phyloP scores from a whole-genome alignment of 2,888 invertebrate genomes.

The Melieria picta region DNA sequence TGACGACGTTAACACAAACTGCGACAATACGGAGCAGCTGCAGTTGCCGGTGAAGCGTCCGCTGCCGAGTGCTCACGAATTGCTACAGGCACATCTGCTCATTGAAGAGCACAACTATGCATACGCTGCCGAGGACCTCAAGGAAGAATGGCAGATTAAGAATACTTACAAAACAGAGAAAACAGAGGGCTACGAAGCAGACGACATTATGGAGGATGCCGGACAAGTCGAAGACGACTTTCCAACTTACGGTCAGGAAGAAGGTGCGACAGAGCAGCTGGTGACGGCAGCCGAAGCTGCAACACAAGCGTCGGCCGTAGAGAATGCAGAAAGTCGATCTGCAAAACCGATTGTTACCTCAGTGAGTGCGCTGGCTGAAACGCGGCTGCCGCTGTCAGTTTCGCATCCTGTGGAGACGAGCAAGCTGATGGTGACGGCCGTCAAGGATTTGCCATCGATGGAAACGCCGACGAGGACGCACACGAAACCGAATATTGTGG shows the following conservation, averaged over 20 bases:
- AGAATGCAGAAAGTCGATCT: conserved; percentile 40
- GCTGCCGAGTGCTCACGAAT: conserved; percentile 48
- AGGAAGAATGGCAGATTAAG: conserved; percentile 59
- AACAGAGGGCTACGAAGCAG: conserved; percentile 48
- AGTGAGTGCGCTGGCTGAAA: conserved; percentile 56
- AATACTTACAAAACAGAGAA: conserved; percentile 61
- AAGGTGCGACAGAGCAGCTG: neutral
- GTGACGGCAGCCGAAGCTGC: neutral
- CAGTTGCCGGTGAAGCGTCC: conserved; percentile 13
- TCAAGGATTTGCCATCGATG: conserved; percentile 36
- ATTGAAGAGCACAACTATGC: conserved; percentile 63
- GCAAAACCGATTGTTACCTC: conserved; percentile 59
- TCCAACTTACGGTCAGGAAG: conserved; percentile 1
- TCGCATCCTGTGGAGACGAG: neutral
- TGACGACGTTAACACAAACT: conserved; percentile 54
- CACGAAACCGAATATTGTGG: conserved; percentile 62
- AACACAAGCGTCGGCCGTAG: neutral
- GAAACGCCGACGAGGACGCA: conserved; percentile 13
- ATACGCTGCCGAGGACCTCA: conserved; percentile 49
- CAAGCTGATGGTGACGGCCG: conserved; percentile 42
- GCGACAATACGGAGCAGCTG: conserved; percentile 35
- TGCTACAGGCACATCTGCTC: conserved; percentile 55
- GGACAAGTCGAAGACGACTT: conserved; percentile 11
- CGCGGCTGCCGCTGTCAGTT: conserved; percentile 26
- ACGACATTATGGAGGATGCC: conserved; percentile 8